phyloP scores from a whole-genome alignment of 2,888 invertebrate genomes.

The Netelia melanura region DNA sequence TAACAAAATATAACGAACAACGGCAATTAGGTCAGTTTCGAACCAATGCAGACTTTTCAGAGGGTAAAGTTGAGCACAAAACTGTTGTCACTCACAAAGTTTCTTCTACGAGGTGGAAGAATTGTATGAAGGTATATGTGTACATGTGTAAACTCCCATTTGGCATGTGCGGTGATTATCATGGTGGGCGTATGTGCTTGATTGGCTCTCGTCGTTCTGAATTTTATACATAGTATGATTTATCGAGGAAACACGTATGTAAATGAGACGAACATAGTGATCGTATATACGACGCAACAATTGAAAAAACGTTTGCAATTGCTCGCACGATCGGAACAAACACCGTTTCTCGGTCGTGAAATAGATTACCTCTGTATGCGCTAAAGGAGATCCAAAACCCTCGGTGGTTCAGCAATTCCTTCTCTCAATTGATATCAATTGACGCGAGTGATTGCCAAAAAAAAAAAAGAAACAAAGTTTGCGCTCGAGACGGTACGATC shows the following conservation, averaged over 20 bases:
- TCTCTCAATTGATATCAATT: constrained; percentile 67
- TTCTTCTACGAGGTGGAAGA: too few species aligned
- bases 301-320: constrained; percentile 7
- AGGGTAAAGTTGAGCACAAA: too few species aligned
- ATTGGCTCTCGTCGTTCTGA: constrained; percentile 12
- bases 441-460: constrained; percentile 46
- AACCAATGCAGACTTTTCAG: too few species aligned
- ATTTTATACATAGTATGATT: constrained; percentile 4
- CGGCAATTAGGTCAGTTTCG: too few species aligned
- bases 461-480: constrained; percentile 32
- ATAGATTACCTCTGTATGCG: constrained; percentile 45
- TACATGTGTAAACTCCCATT: not conserved
- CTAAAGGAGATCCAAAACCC: constrained; percentile 42
- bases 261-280: not conserved
- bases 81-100: too few species aligned
- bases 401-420: constrained; percentile 51
- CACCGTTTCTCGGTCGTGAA: not conserved
- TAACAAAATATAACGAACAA: too few species aligned
- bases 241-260: not conserved
- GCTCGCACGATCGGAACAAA: constrained; percentile 4
- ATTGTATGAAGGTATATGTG: too few species aligned
- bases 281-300: not conserved
- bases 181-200: constrained; percentile 45
- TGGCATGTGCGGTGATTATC: constrained; percentile 17
- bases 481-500: not conserved